Evolutionary conservation across 2,888 invertebrate species (phyloP).

Genomic region (Heteropelma amictum): DNA sequence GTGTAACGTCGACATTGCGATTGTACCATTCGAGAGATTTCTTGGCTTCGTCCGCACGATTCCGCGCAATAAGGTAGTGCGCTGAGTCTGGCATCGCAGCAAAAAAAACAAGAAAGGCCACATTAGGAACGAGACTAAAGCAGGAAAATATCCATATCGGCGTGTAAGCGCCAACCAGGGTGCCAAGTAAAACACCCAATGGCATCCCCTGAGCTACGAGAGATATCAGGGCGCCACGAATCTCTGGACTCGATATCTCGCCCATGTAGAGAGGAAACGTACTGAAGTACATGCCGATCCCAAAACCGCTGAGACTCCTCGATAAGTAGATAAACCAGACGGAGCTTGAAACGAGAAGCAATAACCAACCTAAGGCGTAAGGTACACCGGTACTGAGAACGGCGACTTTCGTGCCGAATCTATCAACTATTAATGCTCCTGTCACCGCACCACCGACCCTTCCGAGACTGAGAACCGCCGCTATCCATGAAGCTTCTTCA

Average conservation of each 20-base stretch:
- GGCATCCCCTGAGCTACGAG: constrained; percentile 67
- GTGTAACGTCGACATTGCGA: constrained; percentile 54
- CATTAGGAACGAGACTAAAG: constrained; percentile 64
- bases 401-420: constrained; percentile 47
- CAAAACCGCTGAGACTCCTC: constrained; percentile 59
- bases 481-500: constrained; percentile 56
- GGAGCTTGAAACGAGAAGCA: constrained; percentile 31
- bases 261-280: constrained; percentile 68
- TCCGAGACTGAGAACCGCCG: constrained; percentile 53
- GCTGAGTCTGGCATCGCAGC: constrained; percentile 70
- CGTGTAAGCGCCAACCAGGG: constrained; percentile 67
- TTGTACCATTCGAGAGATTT: constrained; percentile 65
- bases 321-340: constrained; percentile 56
- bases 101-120: constrained; percentile 63
- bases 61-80: constrained; percentile 61
- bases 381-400: constrained; percentile 53
- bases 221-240: constrained; percentile 66
- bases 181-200: constrained; percentile 68
- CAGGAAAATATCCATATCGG: constrained; percentile 65
- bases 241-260: constrained; percentile 65
- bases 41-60: constrained; percentile 58
- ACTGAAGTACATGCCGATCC: constrained; percentile 64
- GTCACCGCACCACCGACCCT: constrained; percentile 51
- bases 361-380: constrained; percentile 39
- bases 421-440: constrained; percentile 49